A percentile compares a stretch with the other conserved stretches of the same genome.
Evolutionary conservation across 53 echinoderm and acorn worm species (phyloP).

Genomic region (Holothuria scabra): DNA sequence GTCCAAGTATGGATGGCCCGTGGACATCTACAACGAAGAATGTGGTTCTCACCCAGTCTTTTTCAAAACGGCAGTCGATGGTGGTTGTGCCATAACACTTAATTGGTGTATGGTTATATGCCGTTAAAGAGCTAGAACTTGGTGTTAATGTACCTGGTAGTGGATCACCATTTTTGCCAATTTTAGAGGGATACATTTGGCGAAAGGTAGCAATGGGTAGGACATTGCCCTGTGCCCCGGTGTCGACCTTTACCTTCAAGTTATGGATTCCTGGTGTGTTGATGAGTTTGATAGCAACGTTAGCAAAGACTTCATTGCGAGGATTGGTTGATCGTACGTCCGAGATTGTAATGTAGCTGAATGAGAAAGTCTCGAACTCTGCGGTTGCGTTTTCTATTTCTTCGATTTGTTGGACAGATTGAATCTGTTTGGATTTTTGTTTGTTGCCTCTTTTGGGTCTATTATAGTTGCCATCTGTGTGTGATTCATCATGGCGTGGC

Average conservation of each 20-base stretch:
- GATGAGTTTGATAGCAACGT: not conserved
- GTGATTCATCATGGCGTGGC: not conserved
- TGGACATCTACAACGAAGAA: constrained; percentile 60
- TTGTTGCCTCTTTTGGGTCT: not conserved
- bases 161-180: constrained; percentile 36
- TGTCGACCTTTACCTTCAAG: constrained; percentile 51
- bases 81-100: constrained; percentile 48
- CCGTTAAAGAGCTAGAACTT: constrained; percentile 41
- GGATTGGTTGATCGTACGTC: not conserved
- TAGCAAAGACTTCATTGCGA: not conserved
- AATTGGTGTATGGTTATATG: constrained; percentile 63
- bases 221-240: constrained; percentile 47
- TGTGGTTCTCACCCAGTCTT: constrained; percentile 24
- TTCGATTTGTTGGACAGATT: not conserved
- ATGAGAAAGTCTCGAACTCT: constrained; percentile 6
- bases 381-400: not conserved
- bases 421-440: not conserved
- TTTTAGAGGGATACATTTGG: constrained; percentile 18
- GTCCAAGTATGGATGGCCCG: constrained; percentile 60
- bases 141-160: not conserved
- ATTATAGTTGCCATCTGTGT: too few relatives aligned
- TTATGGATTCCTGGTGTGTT: constrained; percentile 16
- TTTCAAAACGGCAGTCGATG: constrained; percentile 39
- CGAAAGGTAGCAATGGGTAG: constrained; percentile 21
- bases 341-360: constrained; percentile 4